Conservation (phyloP, 2,888 invertebrate genomes). For the Mythimna ferrago region DNA sequence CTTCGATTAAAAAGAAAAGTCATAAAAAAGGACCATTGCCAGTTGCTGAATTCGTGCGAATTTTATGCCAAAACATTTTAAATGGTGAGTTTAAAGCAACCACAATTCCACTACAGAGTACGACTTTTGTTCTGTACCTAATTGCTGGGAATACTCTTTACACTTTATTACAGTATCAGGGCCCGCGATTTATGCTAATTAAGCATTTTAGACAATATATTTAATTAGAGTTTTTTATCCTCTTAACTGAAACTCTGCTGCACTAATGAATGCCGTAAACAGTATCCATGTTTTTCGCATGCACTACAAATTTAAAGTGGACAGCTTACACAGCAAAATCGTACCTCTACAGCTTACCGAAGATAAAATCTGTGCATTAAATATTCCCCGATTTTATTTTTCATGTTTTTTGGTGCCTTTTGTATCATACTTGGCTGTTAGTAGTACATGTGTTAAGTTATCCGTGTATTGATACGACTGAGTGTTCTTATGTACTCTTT, state of each 20-base stretch:
- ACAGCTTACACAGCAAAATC: slow-evolving; percentile 36
- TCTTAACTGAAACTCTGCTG: slow-evolving; percentile 31
- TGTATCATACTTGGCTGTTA: not conserved
- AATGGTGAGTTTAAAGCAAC: slow-evolving; percentile 38
- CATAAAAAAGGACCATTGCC: slow-evolving; percentile 61
- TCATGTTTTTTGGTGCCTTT: not conserved
- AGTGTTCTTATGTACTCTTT: no score
- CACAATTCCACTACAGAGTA: slow-evolving; percentile 34
- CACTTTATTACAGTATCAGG: slow-evolving; percentile 33
- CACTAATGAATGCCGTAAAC: slow-evolving; percentile 49
- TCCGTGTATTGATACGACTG: no score
- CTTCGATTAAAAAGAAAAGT: slow-evolving; percentile 69
- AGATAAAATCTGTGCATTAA: slow-evolving; percentile 14
- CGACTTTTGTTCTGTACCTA: slow-evolving; percentile 39
- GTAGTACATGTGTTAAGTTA: not conserved
- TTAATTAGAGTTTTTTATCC: slow-evolving; percentile 45
- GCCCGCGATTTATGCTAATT: slow-evolving; percentile 45
- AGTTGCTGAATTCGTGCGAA: slow-evolving; percentile 58
- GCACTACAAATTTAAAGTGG: slow-evolving; percentile 28
- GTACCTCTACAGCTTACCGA: slow-evolving; percentile 11
- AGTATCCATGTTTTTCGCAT: slow-evolving; percentile 34
- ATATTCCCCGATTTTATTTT: not conserved
- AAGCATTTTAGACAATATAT: slow-evolving; percentile 39
- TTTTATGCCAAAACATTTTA: slow-evolving; percentile 61
- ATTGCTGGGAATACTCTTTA: slow-evolving; percentile 23